phyloP scores from a whole-genome alignment of 2,888 invertebrate genomes.

The Smittia sp. region DNA sequence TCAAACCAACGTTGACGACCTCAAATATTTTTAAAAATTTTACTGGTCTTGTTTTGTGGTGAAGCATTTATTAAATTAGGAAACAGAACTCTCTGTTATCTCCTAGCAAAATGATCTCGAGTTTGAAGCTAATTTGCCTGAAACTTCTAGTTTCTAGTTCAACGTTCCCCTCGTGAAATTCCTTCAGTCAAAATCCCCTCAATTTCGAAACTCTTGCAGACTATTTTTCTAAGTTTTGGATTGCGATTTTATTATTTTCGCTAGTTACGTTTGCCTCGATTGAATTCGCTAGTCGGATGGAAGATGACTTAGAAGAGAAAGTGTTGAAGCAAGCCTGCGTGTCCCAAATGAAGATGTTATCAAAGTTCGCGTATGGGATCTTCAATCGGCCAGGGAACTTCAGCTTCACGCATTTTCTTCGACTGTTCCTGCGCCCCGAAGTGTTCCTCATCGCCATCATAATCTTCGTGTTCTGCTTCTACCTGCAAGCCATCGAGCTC shows the following conservation, averaged over 20 bases:
- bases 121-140: no score
- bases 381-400: constrained; percentile 80
- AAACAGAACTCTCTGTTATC: no score
- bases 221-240: neutral
- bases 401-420: constrained; percentile 57
- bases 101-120: no score
- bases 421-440: constrained; percentile 76
- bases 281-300: constrained; percentile 58
- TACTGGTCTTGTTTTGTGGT: no score
- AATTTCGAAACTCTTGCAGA: neutral
- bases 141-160: no score
- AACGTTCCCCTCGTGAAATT: no score
- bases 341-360: constrained; percentile 81
- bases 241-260: neutral
- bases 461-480: constrained; percentile 70
- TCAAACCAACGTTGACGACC: no score
- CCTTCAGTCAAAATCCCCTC: no score
- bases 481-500: constrained; percentile 78
- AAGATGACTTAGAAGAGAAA: constrained; percentile 88
- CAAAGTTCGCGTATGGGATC: constrained; percentile 74
- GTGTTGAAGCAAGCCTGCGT: constrained; percentile 83
- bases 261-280: neutral
- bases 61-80: no score
- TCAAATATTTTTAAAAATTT: no score
- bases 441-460: constrained; percentile 69